Base-by-base conservation (phyloP, 2,888 invertebrate genomes). In the Leptogaster cylindrica region DNA sequence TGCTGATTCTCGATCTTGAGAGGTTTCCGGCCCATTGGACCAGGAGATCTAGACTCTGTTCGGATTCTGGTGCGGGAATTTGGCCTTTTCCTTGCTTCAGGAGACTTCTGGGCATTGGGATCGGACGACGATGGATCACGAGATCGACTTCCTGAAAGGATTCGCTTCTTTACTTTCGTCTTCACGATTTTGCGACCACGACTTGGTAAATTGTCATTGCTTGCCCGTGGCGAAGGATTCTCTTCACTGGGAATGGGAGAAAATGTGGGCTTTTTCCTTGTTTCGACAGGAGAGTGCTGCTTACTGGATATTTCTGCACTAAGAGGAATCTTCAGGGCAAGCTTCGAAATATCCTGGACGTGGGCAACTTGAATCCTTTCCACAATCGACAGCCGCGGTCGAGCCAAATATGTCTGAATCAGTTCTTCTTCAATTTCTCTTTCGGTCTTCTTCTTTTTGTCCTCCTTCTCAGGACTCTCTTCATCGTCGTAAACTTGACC, bases 401-500 rank as follows among this genome's bases (percentile, higher is more conserved):
- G 78, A 7, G 75, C 75, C 41, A 58, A 25, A 36, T 36, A 36
- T n/a, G 23, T 23, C 23, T 69, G 64, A 14, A 46, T 16, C 51
- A 41, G 31, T 36, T 14, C 31, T 14, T 18, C 66, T 41, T 27
- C 51, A 5, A 48, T 12, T 44, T 55, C 58, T 7, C 8, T 16
- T 58, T 55, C 52, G 7, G 58, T 44, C 8, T 63, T 66, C 12
- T 69, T 23, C 5, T 4, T 71, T 6, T 14, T 10, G 20, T 68
- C 65, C 31, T 70, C 68, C 1, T 72, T 72, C 14, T 76, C 76
- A 2, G 76, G 75, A 48, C 82, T 82, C 2, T 85, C 86, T 0
- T 86, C 84, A 68, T 83, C 84, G 74, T 85, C 87, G 55, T 88
- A 77, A 66, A 87, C 87, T 65, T 88, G 87, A 4, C 86, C 85